Evolutionary conservation across 1,140 invertebrate genomes (phyloP).

Genomic region (Calosoma granatense): DNA sequence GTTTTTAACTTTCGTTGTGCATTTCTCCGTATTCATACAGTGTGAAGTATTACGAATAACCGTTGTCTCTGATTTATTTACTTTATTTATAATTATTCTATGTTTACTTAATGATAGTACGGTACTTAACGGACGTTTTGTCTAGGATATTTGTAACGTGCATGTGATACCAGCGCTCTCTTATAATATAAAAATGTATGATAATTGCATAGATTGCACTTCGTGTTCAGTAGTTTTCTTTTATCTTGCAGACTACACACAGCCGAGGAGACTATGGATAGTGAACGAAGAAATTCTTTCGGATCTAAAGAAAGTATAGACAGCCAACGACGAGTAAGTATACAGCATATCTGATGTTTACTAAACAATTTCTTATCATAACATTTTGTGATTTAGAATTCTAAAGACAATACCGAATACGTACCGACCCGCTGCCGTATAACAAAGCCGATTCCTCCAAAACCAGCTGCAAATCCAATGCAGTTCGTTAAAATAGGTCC

Average conservation of each 20-base stretch:
- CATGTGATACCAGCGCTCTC: too few relatives aligned
- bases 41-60: too few relatives aligned
- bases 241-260: neutral
- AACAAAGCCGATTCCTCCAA: conserved; percentile 49
- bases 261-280: neutral
- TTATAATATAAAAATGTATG: too few relatives aligned
- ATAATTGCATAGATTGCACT: too few relatives aligned
- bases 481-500: conserved; percentile 83
- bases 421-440: conserved; percentile 33
- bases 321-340: neutral
- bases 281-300: neutral
- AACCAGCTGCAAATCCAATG: conserved; percentile 72
- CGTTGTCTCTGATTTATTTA: too few relatives aligned
- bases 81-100: too few relatives aligned
- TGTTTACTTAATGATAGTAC: too few relatives aligned
- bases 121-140: too few relatives aligned
- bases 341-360: neutral
- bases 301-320: conserved; percentile 2
- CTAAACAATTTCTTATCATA: neutral
- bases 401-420: conserved; percentile 28
- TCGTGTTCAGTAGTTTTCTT: too few relatives aligned
- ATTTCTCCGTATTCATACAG: too few relatives aligned
- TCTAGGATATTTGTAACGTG: too few relatives aligned
- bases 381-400: neutral
- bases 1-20: too few relatives aligned